A percentile compares a stretch with the other conserved stretches of the same genome.
These are phyloP conservation scores for Xanthostigma xanthostigma DNA, from an alignment of 2,888 invertebrate genomes.

Conservation along the genomic window DNA sequence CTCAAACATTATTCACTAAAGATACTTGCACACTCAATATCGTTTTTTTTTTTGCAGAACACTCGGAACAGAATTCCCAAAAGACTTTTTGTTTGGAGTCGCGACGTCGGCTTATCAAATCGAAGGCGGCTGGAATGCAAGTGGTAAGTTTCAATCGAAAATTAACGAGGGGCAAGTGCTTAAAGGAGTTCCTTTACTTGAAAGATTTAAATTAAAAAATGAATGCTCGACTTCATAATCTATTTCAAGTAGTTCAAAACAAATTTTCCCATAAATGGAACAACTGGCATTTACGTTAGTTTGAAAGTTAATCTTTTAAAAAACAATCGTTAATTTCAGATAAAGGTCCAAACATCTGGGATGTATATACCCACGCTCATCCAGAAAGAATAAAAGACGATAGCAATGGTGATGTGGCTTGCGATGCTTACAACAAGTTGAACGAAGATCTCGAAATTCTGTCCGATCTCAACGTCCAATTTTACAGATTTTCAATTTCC, in stretches of 20 bases:
- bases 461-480: constrained; percentile 20
- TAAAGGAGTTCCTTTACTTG: no score
- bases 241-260: no score
- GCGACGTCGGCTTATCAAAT: constrained; percentile 45
- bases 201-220: no score
- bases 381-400: constrained; percentile 19
- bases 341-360: constrained; percentile 37
- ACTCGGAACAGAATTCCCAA: constrained; percentile 30
- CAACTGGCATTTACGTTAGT: no score
- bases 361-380: constrained; percentile 26
- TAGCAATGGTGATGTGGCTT: constrained; percentile 19
- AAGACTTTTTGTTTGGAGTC: constrained; percentile 42
- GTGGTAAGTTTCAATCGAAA: constrained; percentile 18
- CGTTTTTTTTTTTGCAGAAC: not conserved
- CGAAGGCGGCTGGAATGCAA: constrained; percentile 40
- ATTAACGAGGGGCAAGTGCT: no score
- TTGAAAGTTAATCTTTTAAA: no score
- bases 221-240: no score
- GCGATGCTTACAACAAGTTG: constrained; percentile 19
- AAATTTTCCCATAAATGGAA: no score
- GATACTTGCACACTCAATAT: no score
- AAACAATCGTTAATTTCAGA: constrained; percentile 19
- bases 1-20: no score
- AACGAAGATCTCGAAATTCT: constrained; percentile 17
- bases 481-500: constrained; percentile 41